Evolutionary conservation across 2,113 vertebrate genomes (phyloP).

Genomic region (Passer montanus): DNA sequence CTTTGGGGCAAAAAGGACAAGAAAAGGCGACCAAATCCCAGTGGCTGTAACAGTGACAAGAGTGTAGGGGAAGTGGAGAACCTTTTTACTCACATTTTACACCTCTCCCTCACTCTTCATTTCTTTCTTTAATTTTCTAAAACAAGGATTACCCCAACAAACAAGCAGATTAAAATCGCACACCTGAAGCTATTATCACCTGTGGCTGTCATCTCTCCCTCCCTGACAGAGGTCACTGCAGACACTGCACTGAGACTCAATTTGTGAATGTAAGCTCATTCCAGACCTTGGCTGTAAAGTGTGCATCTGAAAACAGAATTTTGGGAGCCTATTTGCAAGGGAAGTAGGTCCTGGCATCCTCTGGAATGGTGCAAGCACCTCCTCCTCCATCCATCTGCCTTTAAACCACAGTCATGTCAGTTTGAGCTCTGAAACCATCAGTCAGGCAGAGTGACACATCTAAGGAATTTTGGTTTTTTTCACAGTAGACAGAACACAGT

Average conservation of each 20-base stretch:
- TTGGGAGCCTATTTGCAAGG: not conserved
- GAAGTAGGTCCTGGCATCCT: not conserved
- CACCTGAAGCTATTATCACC: not conserved
- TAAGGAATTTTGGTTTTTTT: not conserved
- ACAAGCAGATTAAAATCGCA: not conserved
- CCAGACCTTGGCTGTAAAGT: not conserved
- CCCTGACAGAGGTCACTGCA: not conserved
- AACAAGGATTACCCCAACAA: not conserved
- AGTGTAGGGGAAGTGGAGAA: not conserved
- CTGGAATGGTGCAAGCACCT: not conserved
- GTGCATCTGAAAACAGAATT: not conserved
- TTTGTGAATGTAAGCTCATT: not conserved
- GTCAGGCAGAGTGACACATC: not conserved
- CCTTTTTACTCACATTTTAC: not conserved
- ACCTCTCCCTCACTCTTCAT: not conserved
- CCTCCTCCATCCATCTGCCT: not conserved
- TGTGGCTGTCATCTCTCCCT: fast-evolving
- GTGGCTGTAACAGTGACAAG: not conserved
- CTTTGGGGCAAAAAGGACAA: not conserved
- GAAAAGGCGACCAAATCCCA: not conserved
- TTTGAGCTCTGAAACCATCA: not conserved
- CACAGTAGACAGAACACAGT: not conserved
- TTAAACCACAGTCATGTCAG: not conserved
- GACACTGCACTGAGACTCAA: not conserved
- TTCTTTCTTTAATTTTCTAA: not conserved